Conservation (phyloP, 2,113 vertebrate species). For the Sphyrna mokarran region DNA sequence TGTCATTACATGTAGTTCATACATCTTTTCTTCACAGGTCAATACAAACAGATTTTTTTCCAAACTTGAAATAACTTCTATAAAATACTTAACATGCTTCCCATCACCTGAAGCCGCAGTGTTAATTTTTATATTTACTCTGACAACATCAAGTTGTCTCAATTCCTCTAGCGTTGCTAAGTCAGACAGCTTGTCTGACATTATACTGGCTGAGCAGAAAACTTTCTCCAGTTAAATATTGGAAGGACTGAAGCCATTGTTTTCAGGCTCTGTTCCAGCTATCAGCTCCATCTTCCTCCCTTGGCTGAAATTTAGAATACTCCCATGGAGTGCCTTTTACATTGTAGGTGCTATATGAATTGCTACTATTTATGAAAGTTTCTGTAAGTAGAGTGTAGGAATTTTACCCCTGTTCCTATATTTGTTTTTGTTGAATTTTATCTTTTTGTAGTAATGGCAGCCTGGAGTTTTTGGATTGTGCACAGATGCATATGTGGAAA, state of each 20-base stretch:
- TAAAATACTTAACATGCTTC: neutral
- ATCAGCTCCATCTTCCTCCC: too few species aligned
- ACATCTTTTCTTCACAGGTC: too few species aligned
- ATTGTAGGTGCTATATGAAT: neutral
- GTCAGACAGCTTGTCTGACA: too few species aligned
- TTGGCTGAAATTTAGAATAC: neutral
- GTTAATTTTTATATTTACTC: too few species aligned
- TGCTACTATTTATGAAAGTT: neutral
- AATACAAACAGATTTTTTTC: neutral
- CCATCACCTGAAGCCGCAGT: too few species aligned
- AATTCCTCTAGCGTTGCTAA: too few species aligned
- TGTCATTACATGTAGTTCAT: neutral
- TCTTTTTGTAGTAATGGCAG: neutral
- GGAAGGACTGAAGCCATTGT: too few species aligned
- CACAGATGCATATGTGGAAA: neutral
- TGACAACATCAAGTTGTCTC: too few species aligned
- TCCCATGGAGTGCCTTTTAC: neutral
- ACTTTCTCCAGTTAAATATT: too few species aligned
- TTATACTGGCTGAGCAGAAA: too few species aligned
- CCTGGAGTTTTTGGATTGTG: neutral
- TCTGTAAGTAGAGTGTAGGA: neutral
- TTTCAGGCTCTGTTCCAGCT: too few species aligned
- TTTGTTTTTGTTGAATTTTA: constrained; percentile 9
- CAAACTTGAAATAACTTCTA: neutral
- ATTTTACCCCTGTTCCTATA: neutral